Percentiles rank a stretch among this genome's conserved stretches.
These are phyloP conservation scores for Solen grandis DNA, from an alignment of 1,140 invertebrate species.

Conservation along the genomic window DNA sequence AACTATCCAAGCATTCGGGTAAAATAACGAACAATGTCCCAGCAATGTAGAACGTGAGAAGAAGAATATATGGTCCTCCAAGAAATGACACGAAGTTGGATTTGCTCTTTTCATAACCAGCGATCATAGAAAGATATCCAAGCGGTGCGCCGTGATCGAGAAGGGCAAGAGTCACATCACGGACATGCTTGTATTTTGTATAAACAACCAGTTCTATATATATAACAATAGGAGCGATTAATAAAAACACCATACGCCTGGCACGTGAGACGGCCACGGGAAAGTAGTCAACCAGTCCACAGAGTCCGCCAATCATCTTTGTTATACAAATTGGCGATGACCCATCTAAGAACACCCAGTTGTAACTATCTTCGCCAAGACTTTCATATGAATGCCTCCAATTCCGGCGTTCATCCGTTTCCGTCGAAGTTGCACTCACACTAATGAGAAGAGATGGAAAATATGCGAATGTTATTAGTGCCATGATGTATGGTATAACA, in stretches of 20 bases:
- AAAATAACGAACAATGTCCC: not conserved
- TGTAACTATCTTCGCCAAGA: not conserved
- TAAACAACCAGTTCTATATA: constrained; percentile 9
- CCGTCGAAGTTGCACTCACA: not conserved
- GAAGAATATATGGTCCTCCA: constrained; percentile 21
- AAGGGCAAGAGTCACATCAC: not conserved
- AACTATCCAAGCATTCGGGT: not conserved
- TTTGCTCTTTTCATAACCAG: not conserved
- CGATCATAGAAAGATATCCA: constrained; percentile 26
- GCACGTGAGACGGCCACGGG: constrained; percentile 6
- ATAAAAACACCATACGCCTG: not conserved
- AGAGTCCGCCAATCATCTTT: constrained; percentile 13
- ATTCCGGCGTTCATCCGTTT: not conserved
- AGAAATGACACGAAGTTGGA: constrained; percentile 17
- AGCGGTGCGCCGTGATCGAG: constrained; percentile 4
- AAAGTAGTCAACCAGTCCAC: constrained; percentile 6
- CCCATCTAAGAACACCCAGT: constrained; percentile 31
- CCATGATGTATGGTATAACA: constrained; percentile 24
- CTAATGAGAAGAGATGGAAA: constrained; percentile 22
- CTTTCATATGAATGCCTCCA: not conserved
- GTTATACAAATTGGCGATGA: constrained; percentile 22
- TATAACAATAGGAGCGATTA: constrained; percentile 14
- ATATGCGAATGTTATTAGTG: constrained; percentile 18
- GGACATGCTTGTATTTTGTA: not conserved
- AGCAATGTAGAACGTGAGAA: not conserved